phyloP scores from a whole-genome alignment of 1,140 invertebrate genomes.

The Ips nitidus region DNA sequence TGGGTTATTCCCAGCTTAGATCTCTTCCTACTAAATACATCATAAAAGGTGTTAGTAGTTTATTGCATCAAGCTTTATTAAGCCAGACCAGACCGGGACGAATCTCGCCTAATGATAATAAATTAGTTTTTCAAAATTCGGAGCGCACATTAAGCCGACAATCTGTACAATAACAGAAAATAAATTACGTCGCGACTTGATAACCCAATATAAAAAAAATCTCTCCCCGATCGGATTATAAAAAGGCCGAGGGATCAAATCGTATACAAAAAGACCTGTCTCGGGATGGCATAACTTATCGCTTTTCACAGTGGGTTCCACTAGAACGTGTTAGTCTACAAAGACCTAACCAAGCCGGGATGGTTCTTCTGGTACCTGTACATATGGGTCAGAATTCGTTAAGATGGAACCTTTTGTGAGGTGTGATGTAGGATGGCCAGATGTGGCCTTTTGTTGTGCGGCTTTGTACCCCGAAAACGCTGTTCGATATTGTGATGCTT shows the following conservation, averaged over 20 bases:
- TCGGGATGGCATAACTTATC: conserved; percentile 36
- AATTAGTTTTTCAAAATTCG: conserved; percentile 11
- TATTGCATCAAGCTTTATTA: too few species aligned
- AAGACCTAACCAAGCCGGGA: background rate
- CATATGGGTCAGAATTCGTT: conserved; percentile 31
- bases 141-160: conserved; percentile 1
- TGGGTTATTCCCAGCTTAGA: too few species aligned
- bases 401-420: conserved; percentile 34
- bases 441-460: conserved; percentile 38
- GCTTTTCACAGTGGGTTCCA: conserved; percentile 40
- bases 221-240: conserved; percentile 27
- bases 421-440: conserved; percentile 42
- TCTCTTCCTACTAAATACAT: too few species aligned
- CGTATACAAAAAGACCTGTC: conserved; percentile 25
- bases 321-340: conserved; percentile 25
- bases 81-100: background rate
- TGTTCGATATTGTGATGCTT: conserved; percentile 27
- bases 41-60: too few species aligned
- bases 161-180: conserved; percentile 28
- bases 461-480: conserved; percentile 35
- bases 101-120: conserved; percentile 26
- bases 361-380: conserved; percentile 12
- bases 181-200: conserved; percentile 28
- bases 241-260: conserved; percentile 19
- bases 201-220: conserved; percentile 23